phyloP scores from a whole-genome alignment of 2,797 vertebrate genomes.

The Hapalemur alaotrensis region DNA sequence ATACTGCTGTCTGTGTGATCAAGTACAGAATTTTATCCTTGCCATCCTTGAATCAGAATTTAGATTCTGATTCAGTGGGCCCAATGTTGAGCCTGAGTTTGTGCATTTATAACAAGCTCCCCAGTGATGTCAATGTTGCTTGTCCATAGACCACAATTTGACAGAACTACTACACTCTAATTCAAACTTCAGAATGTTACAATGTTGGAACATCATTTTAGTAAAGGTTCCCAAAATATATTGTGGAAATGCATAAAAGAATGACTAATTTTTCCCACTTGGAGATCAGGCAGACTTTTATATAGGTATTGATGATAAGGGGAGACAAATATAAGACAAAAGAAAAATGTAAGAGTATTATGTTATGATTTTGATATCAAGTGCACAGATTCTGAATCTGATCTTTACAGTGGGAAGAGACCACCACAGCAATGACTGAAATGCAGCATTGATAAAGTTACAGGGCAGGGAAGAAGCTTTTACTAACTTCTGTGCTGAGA shows the following conservation, averaged over 20 bases:
- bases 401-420: not conserved
- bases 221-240: not conserved
- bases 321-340: not conserved
- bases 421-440: not conserved
- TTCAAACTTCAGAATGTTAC: not conserved
- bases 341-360: not conserved
- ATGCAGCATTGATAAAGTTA: not conserved
- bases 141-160: not conserved
- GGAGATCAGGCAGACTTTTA: not conserved
- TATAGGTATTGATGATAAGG: not conserved
- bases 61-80: not conserved
- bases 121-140: not conserved
- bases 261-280: not conserved
- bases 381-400: constrained; percentile 10
- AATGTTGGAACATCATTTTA: not conserved
- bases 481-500: constrained; percentile 26
- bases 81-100: not conserved
- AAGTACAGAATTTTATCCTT: not conserved
- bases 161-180: not conserved
- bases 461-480: constrained; percentile 15
- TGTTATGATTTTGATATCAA: constrained; percentile 50
- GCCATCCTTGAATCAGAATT: not conserved
- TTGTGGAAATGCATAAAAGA: not conserved
- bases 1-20: not conserved
- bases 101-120: not conserved